Conservation (phyloP, 2,113 vertebrate species). For the Tenebrosternarchus preto region DNA sequence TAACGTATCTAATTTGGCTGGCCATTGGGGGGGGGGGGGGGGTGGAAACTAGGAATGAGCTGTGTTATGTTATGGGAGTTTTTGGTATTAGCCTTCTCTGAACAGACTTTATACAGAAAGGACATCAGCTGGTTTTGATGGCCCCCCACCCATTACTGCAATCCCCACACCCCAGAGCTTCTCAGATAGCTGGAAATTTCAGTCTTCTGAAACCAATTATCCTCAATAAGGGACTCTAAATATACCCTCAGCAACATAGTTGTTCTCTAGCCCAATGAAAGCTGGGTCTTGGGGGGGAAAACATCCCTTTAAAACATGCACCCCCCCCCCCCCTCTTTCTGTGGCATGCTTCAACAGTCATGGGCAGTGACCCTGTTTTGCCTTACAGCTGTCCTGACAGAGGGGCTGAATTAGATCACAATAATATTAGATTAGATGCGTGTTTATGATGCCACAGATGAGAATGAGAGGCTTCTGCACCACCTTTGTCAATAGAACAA, state of each 20-base stretch:
- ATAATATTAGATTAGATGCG: slow-evolving; percentile 38
- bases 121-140: slow-evolving; percentile 63
- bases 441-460: slow-evolving; percentile 39
- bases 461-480: slow-evolving; percentile 22
- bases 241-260: slow-evolving; percentile 54
- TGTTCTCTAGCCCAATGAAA: slow-evolving; percentile 50
- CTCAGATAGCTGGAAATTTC: slow-evolving; percentile 72
- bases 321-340: slow-evolving; percentile 15
- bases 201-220: slow-evolving; percentile 74
- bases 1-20: slow-evolving; percentile 55
- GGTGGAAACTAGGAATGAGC: slow-evolving; percentile 56
- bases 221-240: slow-evolving; percentile 68
- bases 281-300: slow-evolving; percentile 45
- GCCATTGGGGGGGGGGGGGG: slow-evolving; percentile 53
- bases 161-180: slow-evolving; percentile 56
- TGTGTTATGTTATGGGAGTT: slow-evolving; percentile 48
- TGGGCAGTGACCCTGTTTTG: slow-evolving; percentile 41
- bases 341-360: slow-evolving; percentile 39
- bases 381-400: slow-evolving; percentile 47
- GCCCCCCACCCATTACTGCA: slow-evolving; percentile 48
- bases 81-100: slow-evolving; percentile 46
- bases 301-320: slow-evolving; percentile 31
- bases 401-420: slow-evolving; percentile 20
- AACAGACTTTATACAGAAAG: slow-evolving; percentile 53
- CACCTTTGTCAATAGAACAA: background rate